Evolutionary conservation across 1,140 invertebrate genomes (phyloP).

Genomic region (Brachionus asplanchnoidis): DNA sequence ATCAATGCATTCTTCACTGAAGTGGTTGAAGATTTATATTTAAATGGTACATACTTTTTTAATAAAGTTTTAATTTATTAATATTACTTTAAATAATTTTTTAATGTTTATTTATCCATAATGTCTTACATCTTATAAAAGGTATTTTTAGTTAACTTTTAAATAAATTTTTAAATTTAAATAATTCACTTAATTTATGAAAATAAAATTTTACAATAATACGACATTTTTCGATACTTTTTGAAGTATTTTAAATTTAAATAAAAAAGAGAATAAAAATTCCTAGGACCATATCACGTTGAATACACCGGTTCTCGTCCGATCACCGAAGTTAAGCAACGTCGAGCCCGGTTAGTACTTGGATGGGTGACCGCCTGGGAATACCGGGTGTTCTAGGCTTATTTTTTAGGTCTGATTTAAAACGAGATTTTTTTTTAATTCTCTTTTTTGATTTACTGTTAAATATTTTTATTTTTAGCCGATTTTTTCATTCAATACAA

Average conservation of each 20-base stretch:
- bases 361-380: conserved; percentile 61
- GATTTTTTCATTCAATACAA: too few relatives aligned
- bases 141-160: not conserved
- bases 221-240: not conserved
- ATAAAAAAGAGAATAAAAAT: not conserved
- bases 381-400: conserved; percentile 52
- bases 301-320: conserved; percentile 59
- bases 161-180: not conserved
- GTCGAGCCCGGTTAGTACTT: conserved; percentile 61
- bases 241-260: not conserved
- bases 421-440: too few relatives aligned
- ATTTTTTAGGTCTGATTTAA: too few relatives aligned
- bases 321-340: conserved; percentile 62
- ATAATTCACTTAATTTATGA: too few relatives aligned
- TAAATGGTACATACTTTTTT: conserved; percentile 9
- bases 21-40: not conserved
- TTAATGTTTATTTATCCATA: not conserved
- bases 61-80: conserved; percentile 8
- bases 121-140: not conserved
- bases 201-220: too few relatives aligned
- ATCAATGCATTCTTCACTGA: not conserved
- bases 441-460: too few relatives aligned
- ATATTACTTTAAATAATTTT: not conserved
- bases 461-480: too few relatives aligned
- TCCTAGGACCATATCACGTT: conserved; percentile 41